Base-by-base conservation (phyloP, 2,113 vertebrate genomes). In the Cervus canadensis region DNA sequence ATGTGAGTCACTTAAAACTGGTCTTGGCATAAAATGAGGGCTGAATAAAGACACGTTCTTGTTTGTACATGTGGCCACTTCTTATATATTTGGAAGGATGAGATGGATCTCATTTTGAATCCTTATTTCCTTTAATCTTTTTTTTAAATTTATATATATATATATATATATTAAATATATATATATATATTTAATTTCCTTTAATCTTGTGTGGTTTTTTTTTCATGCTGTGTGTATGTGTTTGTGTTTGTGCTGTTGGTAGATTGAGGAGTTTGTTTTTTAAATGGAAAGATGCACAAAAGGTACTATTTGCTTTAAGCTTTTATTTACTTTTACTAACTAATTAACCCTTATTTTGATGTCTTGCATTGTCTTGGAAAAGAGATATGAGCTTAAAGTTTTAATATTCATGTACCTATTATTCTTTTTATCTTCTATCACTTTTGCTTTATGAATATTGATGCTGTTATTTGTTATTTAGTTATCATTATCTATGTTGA, bases 261-360 rank as follows among this genome's bases (percentile, higher is more conserved):
- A 48, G 6, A 52, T 59, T 7, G 5, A 76, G 59, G 52, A 19
- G 10, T 1, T 4, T 17, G n/a, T 8, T 91, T 64, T 50, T 64
- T 23, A 10, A 43, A 28, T 62, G 64, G 7, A 50, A 91, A 86
- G 48, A 64, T 56, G 5, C 15, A 91, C n/a, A 85, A 52, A 90
- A 45, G 52, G 10, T 28, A 52, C 56, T 85, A 62, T 78, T 85
- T 78, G 21, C 48, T 64, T 36, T 78, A 56, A 64, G 36, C 26
- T 36, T 86, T 48, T 26, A 85, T 76, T 90, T 76, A 52, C 43
- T 90, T 67, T 92, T 30, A 40, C 28, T 54, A 74, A 74, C 52
- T 89, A 54, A 71, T 40, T 40, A 89, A 74, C 28, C 17, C 30
- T 40, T 50, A 26, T 81, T 71, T 91, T 95, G 50, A 33, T 91